Evolutionary conservation across 2,113 vertebrate species (phyloP).

Genomic region (Heterotis niloticus): DNA sequence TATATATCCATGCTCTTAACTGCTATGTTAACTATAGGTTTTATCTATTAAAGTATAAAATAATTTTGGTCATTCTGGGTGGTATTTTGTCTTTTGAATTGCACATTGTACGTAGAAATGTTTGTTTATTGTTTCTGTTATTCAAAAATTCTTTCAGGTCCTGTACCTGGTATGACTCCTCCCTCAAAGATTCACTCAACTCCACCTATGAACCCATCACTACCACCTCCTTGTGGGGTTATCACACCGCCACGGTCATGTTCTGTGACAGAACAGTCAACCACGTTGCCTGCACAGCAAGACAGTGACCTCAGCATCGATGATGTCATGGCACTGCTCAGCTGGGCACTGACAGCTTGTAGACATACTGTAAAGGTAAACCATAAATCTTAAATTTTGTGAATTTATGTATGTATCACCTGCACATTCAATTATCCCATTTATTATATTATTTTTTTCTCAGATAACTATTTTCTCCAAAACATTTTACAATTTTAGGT

Average conservation of each 20-base stretch:
- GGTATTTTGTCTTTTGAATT: not conserved
- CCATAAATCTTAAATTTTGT: not conserved
- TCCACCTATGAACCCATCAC: constrained; percentile 44
- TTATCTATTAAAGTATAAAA: not conserved
- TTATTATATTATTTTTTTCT: too few species aligned
- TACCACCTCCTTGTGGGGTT: constrained; percentile 51
- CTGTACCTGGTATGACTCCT: constrained; percentile 14
- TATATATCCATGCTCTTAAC: not conserved
- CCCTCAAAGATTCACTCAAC: constrained; percentile 32
- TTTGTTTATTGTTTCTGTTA: not conserved
- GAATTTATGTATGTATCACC: not conserved
- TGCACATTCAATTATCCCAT: too few species aligned
- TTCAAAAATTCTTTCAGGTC: constrained; percentile 34
- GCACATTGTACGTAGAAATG: not conserved
- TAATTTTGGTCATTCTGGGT: not conserved
- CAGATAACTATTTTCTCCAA: too few species aligned
- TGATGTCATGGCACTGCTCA: constrained; percentile 63
- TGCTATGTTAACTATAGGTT: not conserved
- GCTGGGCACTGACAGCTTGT: constrained; percentile 66
- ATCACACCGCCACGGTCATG: constrained; percentile 37
- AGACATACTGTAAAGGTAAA: constrained; percentile 65
- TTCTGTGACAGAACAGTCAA: constrained; percentile 28
- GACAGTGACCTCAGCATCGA: constrained; percentile 58
- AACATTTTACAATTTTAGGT: too few species aligned
- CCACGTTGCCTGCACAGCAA: constrained; percentile 32